Evolutionary conservation across 2,797 vertebrate species (phyloP), one percentile per base, ranked within the genome.

Genomic region (Discoglossus pictus): DNA sequence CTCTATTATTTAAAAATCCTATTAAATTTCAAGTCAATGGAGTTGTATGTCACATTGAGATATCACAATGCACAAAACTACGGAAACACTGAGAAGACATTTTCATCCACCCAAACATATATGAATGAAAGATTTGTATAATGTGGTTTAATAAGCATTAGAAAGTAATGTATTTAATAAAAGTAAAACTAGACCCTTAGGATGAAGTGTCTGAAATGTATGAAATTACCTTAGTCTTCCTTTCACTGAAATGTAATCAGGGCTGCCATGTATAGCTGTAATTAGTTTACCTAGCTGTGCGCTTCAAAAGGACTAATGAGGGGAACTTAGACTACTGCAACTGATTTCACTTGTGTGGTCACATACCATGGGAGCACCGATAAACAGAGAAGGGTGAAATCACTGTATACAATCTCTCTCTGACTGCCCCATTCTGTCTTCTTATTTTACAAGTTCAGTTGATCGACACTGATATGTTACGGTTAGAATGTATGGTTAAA

Each of bases 81-180:
- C n/a, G n/a, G n/a, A n/a, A n/a, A n/a, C n/a, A n/a, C n/a, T n/a
- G n/a, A 44, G 52, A 42, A n/a, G n/a, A n/a, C n/a, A n/a, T n/a
- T n/a, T n/a, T n/a, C n/a, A n/a, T n/a, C n/a, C n/a, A n/a, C n/a
- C n/a, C n/a, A n/a, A n/a, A n/a, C n/a, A n/a, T n/a, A 64, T 44
- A 38, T 69, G 61, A 70, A 46, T 16, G 36, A 74, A 59, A n/a
- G 21, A 64, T 66, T 15, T 10, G 24, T 47, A 47, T n/a, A n/a
- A n/a, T n/a, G n/a, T n/a, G n/a, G 44, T 21, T 47, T 47, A 47
- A 12, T 18, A 9, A 47, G 24, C 10, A 47, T 47, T 21, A 21
- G 44, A 65, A 44, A 40, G 38, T 64, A 34, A n/a, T 27, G 17
- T 21, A 24, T 62, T 50, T 40, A 15, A 63, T 7, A 53, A 43